phyloP scores from a whole-genome alignment of 2,113 vertebrate genomes.

The Porphyrio hochstetteri region DNA sequence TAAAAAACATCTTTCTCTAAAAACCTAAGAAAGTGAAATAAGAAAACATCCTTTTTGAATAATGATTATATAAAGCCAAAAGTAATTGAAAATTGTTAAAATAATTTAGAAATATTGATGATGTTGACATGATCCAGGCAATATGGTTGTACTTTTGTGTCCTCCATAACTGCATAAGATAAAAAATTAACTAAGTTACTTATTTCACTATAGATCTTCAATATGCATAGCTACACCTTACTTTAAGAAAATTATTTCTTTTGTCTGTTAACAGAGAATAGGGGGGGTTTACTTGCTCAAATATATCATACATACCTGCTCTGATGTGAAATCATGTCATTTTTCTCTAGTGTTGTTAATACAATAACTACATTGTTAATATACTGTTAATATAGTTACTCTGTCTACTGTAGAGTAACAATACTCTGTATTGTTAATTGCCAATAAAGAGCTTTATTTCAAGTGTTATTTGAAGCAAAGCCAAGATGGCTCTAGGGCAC shows the following conservation, averaged over 20 bases:
- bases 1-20: neutral
- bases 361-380: neutral
- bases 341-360: neutral
- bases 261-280: neutral
- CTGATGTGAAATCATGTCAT: neutral
- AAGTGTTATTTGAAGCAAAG: constrained; percentile 1
- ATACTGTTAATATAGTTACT: too few relatives aligned
- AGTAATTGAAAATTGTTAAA: neutral
- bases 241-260: neutral
- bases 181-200: neutral
- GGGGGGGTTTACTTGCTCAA: neutral
- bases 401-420: too few relatives aligned
- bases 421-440: neutral
- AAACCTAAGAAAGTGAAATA: neutral
- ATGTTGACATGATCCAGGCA: neutral
- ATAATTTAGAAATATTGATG: neutral
- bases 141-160: neutral
- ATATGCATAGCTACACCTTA: neutral
- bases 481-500: neutral
- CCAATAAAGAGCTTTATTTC: neutral
- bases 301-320: neutral
- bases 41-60: neutral
- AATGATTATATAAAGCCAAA: neutral
- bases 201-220: neutral
- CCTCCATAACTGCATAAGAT: neutral